Percentiles rank a stretch among this genome's conserved stretches.
Evolutionary conservation across 2,113 vertebrate genomes (phyloP).

Genomic region (Muntiacus muntjak): DNA sequence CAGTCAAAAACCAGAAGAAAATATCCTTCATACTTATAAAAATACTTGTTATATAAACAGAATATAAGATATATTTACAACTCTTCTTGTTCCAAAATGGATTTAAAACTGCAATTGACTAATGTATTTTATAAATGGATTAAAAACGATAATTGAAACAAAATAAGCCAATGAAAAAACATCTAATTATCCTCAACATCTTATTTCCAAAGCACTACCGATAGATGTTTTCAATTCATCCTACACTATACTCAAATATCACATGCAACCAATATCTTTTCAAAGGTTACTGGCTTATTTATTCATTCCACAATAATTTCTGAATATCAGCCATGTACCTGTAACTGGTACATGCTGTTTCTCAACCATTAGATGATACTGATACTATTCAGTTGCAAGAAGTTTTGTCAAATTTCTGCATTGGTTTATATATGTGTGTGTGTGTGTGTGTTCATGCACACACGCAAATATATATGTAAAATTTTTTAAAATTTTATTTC

Average conservation of each 20-base stretch:
- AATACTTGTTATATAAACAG: neutral
- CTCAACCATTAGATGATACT: neutral
- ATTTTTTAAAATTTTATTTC: neutral
- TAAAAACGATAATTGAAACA: neutral
- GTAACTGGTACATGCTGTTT: neutral
- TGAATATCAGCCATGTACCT: neutral
- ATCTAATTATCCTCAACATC: neutral
- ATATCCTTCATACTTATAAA: neutral
- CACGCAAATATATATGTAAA: neutral
- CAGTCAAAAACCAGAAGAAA: neutral
- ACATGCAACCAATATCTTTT: neutral
- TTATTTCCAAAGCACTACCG: neutral
- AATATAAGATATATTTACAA: neutral
- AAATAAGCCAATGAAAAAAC: neutral
- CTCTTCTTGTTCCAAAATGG: neutral
- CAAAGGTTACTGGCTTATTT: neutral
- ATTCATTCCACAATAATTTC: neutral
- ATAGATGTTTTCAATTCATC: neutral
- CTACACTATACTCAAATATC: neutral
- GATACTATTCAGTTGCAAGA: neutral
- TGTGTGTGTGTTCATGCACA: neutral
- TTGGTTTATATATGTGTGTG: neutral
- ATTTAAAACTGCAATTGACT: slow-evolving; percentile 3
- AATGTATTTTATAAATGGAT: neutral
- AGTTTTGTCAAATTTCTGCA: neutral